A percentile compares a stretch with the other conserved stretches of the same genome.
These are phyloP conservation scores for Chromobotia macracanthus DNA, from an alignment of 2,797 vertebrate species.

Conservation along the genomic window DNA sequence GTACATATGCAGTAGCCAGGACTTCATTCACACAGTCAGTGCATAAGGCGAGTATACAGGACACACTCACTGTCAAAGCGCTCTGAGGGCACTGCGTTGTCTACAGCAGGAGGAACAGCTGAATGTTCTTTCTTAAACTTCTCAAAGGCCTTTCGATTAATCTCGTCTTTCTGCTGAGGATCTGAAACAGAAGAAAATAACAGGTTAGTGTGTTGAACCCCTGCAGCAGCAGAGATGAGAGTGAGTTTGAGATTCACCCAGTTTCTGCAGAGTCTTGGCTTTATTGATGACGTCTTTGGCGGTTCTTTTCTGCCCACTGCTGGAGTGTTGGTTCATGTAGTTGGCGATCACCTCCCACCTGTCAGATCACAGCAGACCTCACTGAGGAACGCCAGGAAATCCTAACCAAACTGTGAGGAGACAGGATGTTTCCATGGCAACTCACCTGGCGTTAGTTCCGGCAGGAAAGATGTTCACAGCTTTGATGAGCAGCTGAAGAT, in stretches of 20 bases:
- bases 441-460: conserved; percentile 92
- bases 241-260: conserved; percentile 75
- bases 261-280: conserved; percentile 95
- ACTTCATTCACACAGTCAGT: no score
- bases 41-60: no score
- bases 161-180: conserved; percentile 94
- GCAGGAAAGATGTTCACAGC: conserved; percentile 98
- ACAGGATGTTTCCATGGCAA: neutral
- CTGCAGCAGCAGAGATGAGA: neutral
- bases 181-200: conserved; percentile 72
- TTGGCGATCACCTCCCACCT: conserved; percentile 99
- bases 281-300: conserved; percentile 98
- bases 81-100: conserved; percentile 91
- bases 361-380: conserved; percentile 38
- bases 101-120: conserved; percentile 82
- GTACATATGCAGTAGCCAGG: no score
- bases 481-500: conserved; percentile 96
- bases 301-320: conserved; percentile 87
- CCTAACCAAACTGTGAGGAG: fast-evolving
- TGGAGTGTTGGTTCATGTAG: conserved; percentile 97
- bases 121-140: conserved; percentile 96
- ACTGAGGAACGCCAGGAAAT: neutral
- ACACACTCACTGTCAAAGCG: conserved; percentile 91
- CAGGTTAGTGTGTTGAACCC: neutral
- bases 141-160: conserved; percentile 97